Conservation (phyloP, 1,140 invertebrate species). For the Octopus bimaculoides region DNA sequence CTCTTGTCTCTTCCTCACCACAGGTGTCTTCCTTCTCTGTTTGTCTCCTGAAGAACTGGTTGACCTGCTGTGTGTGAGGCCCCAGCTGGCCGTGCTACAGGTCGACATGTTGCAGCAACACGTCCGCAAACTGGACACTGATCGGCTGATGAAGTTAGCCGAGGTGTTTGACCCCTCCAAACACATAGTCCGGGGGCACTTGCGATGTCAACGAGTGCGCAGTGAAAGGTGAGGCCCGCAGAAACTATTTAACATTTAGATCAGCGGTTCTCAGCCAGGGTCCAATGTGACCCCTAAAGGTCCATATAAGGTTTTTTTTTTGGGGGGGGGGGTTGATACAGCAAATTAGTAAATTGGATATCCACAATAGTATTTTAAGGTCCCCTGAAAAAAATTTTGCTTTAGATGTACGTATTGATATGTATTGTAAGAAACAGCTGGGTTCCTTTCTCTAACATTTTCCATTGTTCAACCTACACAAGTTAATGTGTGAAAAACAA, state of each 20-base stretch:
- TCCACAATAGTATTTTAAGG: no score
- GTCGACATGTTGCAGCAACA: constrained; percentile 34
- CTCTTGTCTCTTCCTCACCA: constrained; percentile 2
- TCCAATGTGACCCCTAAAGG: constrained; percentile 28
- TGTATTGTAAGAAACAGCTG: no score
- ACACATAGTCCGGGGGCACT: constrained; percentile 30
- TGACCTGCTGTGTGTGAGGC: constrained; percentile 44
- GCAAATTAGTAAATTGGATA: no score
- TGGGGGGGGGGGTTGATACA: no score
- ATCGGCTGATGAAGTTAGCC: constrained; percentile 40
- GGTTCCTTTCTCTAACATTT: no score
- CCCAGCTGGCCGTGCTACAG: constrained; percentile 41
- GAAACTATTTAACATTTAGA: no score
- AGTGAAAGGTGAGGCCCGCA: neutral
- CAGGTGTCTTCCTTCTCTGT: constrained; percentile 40
- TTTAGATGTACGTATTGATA: no score
- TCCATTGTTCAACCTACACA: no score
- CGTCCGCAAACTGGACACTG: constrained; percentile 32
- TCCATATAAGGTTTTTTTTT: neutral
- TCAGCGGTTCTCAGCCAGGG: constrained; percentile 10
- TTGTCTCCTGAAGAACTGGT: constrained; percentile 33
- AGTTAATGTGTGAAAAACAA: no score
- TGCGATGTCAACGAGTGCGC: constrained; percentile 25
- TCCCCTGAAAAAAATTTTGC: no score
- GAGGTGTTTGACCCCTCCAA: constrained; percentile 51